Percentiles rank a stretch among this genome's conserved stretches.
phyloP scores from a whole-genome alignment of 2,113 vertebrate species.

The Echinops telfairi region DNA sequence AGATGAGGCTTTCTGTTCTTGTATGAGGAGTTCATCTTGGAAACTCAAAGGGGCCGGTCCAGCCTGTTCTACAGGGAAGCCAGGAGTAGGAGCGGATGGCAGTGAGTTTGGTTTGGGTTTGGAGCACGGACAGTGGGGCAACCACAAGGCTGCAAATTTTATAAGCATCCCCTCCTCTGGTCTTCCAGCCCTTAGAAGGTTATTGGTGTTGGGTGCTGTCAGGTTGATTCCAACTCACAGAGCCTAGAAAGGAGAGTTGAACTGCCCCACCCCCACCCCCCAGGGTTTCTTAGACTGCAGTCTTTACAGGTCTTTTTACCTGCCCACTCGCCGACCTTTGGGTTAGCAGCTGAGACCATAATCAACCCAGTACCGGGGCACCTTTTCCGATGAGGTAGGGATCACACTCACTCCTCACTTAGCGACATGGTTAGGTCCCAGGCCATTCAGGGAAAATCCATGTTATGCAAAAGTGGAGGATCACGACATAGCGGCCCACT shows the following conservation, averaged over 20 bases:
- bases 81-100: too few species aligned
- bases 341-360: neutral
- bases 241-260: neutral
- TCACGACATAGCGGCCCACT: too few species aligned
- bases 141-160: accelerated
- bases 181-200: neutral
- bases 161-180: neutral
- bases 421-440: too few species aligned
- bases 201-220: neutral
- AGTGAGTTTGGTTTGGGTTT: too few species aligned
- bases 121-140: neutral
- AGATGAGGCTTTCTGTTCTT: too few species aligned
- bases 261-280: neutral
- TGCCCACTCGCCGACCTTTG: neutral
- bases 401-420: too few species aligned
- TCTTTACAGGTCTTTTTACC: neutral
- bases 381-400: neutral
- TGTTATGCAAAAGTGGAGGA: too few species aligned
- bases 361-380: neutral
- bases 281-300: neutral
- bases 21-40: too few species aligned
- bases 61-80: too few species aligned
- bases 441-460: too few species aligned
- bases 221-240: neutral
- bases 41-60: too few species aligned